Base-by-base conservation (phyloP, 2,113 vertebrate species). In the Anseranas semipalmata region DNA sequence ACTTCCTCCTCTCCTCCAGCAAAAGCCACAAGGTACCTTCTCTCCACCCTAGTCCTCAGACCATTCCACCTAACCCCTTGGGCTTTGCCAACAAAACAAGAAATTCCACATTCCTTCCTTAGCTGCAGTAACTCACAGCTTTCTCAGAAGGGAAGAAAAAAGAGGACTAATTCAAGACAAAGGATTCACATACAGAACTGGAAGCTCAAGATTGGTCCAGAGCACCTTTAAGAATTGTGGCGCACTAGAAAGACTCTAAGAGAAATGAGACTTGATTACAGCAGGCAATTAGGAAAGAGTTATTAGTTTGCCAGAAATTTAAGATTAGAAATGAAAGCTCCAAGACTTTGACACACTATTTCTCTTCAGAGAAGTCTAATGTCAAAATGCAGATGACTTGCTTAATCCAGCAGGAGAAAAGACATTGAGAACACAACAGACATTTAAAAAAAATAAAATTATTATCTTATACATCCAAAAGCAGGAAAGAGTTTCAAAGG, bases 171-270 rank as follows among this genome's bases (percentile, higher is more conserved):
- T 10, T 16, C 25, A 12, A 77, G 37, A 32, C 12, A 35, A 46
- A 46, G 32, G 32, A 81, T 4, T 52, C 17, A 71, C 7, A 16
- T 1, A 15, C 15, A 53, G 30, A 28, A 35, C 12, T 27, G 50
- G 37, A 48, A 32, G 72, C 35, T 55, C 4, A 33, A 41, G 20
- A 58, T 16, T 4, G 3, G 8, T 24, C 21, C 32, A 18, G 37
- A 46, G 55, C 14, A 28, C 0, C 0, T 24, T 19, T 7, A 62
- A 45, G 53, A 46, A 37, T 2, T 55, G 41, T 3, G 37, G 17
- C 14, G 25, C 13, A 18, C 19, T 18, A 39, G 8, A 22, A 22
- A 28, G 33, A 21, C 20, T 58, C 21, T 8, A 27, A 12, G 50
- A 63, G 10, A 70, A 77, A 37, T 20, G 30, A 82, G 45, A 68